Conservation (phyloP, 2,113 vertebrate genomes). For the Pithys albifrons region DNA sequence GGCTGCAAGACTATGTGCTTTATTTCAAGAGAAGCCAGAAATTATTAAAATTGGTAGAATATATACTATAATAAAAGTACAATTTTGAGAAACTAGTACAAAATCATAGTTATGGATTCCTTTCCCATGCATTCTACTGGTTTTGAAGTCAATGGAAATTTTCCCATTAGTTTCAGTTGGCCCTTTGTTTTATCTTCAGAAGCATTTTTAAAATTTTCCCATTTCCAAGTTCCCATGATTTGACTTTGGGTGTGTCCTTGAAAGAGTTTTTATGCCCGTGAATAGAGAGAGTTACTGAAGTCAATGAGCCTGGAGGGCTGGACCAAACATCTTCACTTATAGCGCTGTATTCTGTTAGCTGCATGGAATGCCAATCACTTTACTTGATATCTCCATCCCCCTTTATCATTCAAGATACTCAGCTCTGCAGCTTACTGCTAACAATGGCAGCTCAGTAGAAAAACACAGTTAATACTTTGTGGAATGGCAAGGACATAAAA, state of each 20-base stretch:
- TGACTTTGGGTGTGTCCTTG: background rate
- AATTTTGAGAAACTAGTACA: background rate
- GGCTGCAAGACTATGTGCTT: background rate
- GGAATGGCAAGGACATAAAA: conserved; percentile 29
- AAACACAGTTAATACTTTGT: background rate
- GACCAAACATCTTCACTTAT: background rate
- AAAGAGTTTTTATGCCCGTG: background rate
- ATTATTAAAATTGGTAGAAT: background rate
- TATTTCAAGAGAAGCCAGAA: background rate
- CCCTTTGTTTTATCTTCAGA: conserved; percentile 26
- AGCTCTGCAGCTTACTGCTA: background rate
- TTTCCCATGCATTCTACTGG: background rate
- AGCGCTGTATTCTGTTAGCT: background rate
- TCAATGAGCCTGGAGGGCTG: background rate
- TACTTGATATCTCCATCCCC: background rate
- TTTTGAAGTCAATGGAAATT: conserved; percentile 38
- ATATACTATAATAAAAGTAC: background rate
- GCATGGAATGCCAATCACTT: background rate
- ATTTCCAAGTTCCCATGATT: conserved; percentile 14
- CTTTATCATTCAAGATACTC: background rate
- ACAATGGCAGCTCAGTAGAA: background rate
- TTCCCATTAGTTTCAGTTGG: conserved; percentile 35
- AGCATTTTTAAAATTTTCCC: background rate
- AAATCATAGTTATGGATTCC: background rate
- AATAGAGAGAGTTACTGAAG: background rate